Evolutionary conservation across 2,113 vertebrate species (phyloP).

Genomic region (Myotis lucifugus): DNA sequence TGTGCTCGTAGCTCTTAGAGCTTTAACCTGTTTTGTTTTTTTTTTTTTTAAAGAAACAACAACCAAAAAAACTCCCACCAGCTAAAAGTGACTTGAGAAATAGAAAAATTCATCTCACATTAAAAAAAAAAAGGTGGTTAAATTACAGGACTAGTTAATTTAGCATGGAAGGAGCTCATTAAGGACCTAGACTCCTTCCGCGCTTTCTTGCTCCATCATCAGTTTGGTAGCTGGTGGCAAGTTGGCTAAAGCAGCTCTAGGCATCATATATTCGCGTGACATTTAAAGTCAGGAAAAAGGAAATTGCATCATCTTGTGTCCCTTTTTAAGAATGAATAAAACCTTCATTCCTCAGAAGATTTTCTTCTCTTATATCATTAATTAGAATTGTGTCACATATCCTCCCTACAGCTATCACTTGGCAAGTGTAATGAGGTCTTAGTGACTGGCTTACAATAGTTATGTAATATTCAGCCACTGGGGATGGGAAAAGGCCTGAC

Average conservation of each 20-base stretch:
- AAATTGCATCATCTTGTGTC: not conserved
- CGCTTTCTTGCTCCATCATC: not conserved
- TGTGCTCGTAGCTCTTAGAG: not conserved
- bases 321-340: not conserved
- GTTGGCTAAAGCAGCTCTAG: not conserved
- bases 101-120: not conserved
- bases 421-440: not conserved
- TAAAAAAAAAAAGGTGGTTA: not conserved
- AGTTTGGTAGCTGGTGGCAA: not conserved
- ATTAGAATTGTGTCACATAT: not conserved
- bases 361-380: not conserved
- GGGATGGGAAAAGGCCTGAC: not conserved
- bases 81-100: not conserved
- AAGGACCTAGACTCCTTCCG: not conserved
- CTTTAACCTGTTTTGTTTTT: not conserved
- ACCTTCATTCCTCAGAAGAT: not conserved
- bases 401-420: not conserved
- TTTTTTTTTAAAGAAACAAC: not conserved
- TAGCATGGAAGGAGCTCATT: not conserved
- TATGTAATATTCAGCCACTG: not conserved
- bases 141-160: not conserved
- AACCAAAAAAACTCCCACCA: not conserved
- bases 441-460: not conserved
- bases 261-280: not conserved
- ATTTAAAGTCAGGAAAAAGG: not conserved